Evolutionary conservation across 2,797 vertebrate genomes (phyloP), one percentile per base, ranked within the genome.

Genomic region (Lutra lutra): DNA sequence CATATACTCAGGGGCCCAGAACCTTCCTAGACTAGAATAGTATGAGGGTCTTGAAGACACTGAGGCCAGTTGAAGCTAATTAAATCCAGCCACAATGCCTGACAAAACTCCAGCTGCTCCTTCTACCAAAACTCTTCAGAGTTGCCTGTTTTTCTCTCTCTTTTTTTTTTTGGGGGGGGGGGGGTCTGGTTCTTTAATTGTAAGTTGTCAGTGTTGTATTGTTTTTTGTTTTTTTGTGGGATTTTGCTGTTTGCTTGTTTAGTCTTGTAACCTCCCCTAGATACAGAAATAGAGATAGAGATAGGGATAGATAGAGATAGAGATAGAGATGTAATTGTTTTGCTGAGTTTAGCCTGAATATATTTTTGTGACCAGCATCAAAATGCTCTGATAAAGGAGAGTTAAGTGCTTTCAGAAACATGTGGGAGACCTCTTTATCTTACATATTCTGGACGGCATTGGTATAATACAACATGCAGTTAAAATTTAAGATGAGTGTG

Each of bases 1-100:
- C 23, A 1, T 5, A 25, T 0, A 5, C 21, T 75, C 35, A 48
- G 43, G 14, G 3, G 27, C 9, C 38, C 25, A 12, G n/a, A n/a
- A 20, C 40, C 21, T 70, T 79, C 62, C 68, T 88, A 72, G 66
- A 72, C 12, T 32, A 38, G 32, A 64, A 46, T 54, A 51, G 18
- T 1, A 6, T 0, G 8, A 27, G 7, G n/a, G 2, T 23, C 2
- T 7, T 14, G 32, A 54, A 40, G 35, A 64, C 7, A 6, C 9
- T 0, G 18, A 78, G 51, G 10, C 4, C 68, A 5, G 14, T 1
- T 56, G 70, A 60, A 32, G 25, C 9, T 7, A 32, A 88, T 20
- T 29, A 32, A 58, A n/a, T 40, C 46, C 14, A 27, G 15, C 3
- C 56, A 13, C 12, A 40, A 84, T 40, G 2, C 21, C 60, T 51